Conservation (phyloP, 2,113 vertebrate species). For the Hirundichthys speculiger region DNA sequence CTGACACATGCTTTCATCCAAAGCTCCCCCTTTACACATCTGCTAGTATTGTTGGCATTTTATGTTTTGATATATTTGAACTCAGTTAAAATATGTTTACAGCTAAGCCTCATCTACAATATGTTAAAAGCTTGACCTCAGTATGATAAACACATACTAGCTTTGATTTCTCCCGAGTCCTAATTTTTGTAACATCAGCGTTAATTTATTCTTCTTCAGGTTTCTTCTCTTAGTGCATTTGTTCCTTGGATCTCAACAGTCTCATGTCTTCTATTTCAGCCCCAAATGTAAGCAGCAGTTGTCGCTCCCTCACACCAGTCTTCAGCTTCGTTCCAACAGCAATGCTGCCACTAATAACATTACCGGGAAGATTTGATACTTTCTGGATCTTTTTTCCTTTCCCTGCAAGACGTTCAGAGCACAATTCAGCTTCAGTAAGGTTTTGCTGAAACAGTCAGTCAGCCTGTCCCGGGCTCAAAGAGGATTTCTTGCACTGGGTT, state of each 20-base stretch:
- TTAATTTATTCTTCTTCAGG: background rate
- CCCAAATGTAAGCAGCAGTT: slow-evolving; percentile 23
- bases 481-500: background rate
- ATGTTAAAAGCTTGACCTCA: no score
- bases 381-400: slow-evolving; percentile 39
- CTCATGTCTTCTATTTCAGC: slow-evolving; percentile 28
- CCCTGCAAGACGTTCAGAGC: slow-evolving; percentile 39
- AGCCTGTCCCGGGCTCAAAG: slow-evolving; percentile 7
- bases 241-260: background rate
- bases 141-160: background rate
- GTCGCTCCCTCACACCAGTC: slow-evolving; percentile 10
- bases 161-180: background rate
- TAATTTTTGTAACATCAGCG: background rate
- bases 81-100: no score
- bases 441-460: background rate
- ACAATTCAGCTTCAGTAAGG: slow-evolving; percentile 5
- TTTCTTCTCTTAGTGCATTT: background rate
- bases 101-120: no score
- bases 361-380: slow-evolving; percentile 49
- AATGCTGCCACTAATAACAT: slow-evolving; percentile 42
- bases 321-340: slow-evolving; percentile 15
- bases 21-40: background rate
- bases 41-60: background rate
- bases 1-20: no score
- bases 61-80: no score